Base-by-base conservation (phyloP, 2,797 vertebrate species). In the Paguma larvata region DNA sequence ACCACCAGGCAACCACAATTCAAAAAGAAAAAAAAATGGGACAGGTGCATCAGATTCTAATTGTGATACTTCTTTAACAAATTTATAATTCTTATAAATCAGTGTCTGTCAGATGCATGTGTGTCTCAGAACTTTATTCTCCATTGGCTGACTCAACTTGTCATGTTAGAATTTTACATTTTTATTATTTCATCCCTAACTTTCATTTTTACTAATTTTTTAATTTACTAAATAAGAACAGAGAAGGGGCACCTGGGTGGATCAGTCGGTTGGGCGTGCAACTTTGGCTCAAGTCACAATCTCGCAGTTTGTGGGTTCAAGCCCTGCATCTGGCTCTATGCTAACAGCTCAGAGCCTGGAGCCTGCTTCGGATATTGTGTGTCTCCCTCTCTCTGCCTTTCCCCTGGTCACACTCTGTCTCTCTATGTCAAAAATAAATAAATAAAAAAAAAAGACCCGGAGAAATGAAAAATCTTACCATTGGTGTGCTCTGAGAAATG, bases 401-500 rank as follows among this genome's bases (percentile, higher is more conserved):
- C 56, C 21, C 56, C 21, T 59, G 56, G 19, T 59, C 56, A 23
- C 56, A 59, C 21, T 59, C 21, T 59, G 21, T 59, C 21, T 59
- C 8, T 59, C 19, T 59, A 7, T 56, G 2, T 59, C 19, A 59
- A 59, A 59, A 59, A 59, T 59, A 56, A 56, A 56, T 23, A 56
- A 56, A 59, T 59, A 23, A 23, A 23, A 59, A 21, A 19, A 59
- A 59, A n/a, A n/a, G n/a, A 1, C 7, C 19, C 6, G 82, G 19
- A 67, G 18, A 96, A 95, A 67, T 96, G 18, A 94, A 86, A 94
- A 89, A 59, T 85, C 21, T 44, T 88, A 80, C 11, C 18, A 91
- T 79, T 96, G 90, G 19, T 48, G 25, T 90, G 19, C 34, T 90
- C 92, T 94, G 72, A 91, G 68, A 89, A 84, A 86, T 95, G n/a